These are phyloP conservation scores for Siderastrea radians DNA, from an alignment of 92 coral and sea anemone genomes.

Conservation along the genomic window DNA sequence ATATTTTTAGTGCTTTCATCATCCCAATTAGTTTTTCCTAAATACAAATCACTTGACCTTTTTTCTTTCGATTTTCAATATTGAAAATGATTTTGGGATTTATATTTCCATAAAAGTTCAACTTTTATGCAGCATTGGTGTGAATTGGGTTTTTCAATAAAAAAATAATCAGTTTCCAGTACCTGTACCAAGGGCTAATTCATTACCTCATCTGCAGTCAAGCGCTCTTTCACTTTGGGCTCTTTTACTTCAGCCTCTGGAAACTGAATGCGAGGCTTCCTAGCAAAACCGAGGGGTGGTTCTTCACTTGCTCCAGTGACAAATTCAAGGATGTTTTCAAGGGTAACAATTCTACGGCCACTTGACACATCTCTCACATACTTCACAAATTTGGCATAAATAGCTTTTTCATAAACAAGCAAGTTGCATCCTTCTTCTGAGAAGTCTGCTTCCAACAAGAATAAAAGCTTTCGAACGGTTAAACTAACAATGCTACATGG, in stretches of 20 bases:
- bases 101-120: too few species aligned
- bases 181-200: neutral
- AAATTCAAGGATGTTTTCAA: too few species aligned
- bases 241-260: slow-evolving; percentile 24
- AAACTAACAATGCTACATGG: slow-evolving; percentile 46
- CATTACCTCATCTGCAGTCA: neutral
- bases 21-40: too few species aligned
- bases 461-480: slow-evolving; percentile 39
- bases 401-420: slow-evolving; percentile 31
- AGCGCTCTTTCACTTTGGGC: neutral
- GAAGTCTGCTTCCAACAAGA: slow-evolving; percentile 50
- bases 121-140: too few species aligned
- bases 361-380: slow-evolving; percentile 66
- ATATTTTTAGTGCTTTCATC: too few species aligned
- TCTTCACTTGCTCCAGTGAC: too few species aligned
- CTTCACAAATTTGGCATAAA: slow-evolving; percentile 55
- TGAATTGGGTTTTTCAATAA: too few species aligned
- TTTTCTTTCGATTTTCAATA: too few species aligned
- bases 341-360: slow-evolving; percentile 27
- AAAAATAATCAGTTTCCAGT: neutral
- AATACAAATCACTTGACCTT: too few species aligned
- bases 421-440: slow-evolving; percentile 63
- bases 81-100: too few species aligned
- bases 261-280: slow-evolving; percentile 32
- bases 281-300: neutral